Base-by-base conservation (phyloP, 2,888 invertebrate genomes). In the Tetragonisca angustula region DNA sequence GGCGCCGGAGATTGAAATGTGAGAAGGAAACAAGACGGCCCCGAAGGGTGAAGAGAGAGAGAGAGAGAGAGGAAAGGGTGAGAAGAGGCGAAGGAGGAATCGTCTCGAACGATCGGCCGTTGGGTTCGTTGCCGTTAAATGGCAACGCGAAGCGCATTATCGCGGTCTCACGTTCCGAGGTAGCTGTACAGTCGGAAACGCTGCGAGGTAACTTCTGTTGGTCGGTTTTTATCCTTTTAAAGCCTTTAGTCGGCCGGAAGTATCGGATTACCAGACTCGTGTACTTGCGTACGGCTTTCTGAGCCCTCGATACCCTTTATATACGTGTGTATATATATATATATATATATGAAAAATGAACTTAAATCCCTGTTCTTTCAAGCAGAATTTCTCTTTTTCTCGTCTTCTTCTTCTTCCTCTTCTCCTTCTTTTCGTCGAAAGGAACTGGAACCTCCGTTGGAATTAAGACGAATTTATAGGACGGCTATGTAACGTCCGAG, bases 91-190 rank as follows among this genome's bases (percentile, higher is more conserved):
- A 76, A 72, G 64, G 80, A 69, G 77, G 79, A 82, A 77, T 83
- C 76, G 79, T 73, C 84, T 90, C n/a, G 87, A 90, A 90, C 89
- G 89, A 90, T 89, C 90, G 86, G 85, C 89, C 84, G 56, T 79
- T 73, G 77, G 85, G 81, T 79, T 86, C 76, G 76, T 84, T 83
- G 86, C 76, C 83, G 87, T 81, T 88, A 85, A 89, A 87, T 87
- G 83, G 86, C 84, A 74, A 84, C 65, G 83, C 72, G 80, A 83
- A 71, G 68, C 75, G 78, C 80, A 84, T 87, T 87, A 81, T 79
- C 81, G 82, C 54, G 85, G 84, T 81, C 87, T 78, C 87, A 76
- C 80, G 84, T 76, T 73, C 76, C 21, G 62, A 13, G 79, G 72
- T 74, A 54, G 71, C 76, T 17, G 54, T 70, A 36, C 36, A 9